phyloP scores from a whole-genome alignment of 2,888 invertebrate genomes.

The Therioaphis trifolii region DNA sequence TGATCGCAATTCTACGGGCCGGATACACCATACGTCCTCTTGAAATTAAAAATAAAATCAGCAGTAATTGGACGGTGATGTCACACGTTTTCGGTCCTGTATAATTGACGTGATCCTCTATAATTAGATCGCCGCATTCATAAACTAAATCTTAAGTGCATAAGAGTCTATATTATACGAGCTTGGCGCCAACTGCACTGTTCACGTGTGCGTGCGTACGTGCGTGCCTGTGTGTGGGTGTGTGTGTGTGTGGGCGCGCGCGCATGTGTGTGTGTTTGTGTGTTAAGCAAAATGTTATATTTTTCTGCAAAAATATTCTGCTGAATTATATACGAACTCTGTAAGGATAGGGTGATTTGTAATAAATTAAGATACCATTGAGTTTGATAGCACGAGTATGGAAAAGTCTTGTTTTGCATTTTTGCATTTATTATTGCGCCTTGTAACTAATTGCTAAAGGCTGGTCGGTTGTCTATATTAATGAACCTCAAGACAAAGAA shows the following conservation, averaged over 20 bases:
- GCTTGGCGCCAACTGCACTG: constrained; percentile 45
- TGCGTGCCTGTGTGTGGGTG: too few species aligned
- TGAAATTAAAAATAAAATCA: constrained; percentile 59
- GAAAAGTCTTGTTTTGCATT: constrained; percentile 15
- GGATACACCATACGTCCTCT: neutral
- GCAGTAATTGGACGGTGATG: constrained; percentile 56
- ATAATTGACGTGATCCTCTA: constrained; percentile 50
- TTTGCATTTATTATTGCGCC: neutral
- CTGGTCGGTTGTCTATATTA: constrained; percentile 21
- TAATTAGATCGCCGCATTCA: constrained; percentile 53
- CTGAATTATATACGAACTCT: too few species aligned
- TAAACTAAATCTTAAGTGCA: neutral
- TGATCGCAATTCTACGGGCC: neutral
- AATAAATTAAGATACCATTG: too few species aligned
- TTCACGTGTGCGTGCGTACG: too few species aligned
- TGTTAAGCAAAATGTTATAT: constrained; percentile 20
- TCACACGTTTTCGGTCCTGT: constrained; percentile 44
- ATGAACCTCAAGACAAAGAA: constrained; percentile 25
- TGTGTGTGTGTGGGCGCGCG: too few species aligned
- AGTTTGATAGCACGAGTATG: neutral
- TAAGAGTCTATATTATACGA: constrained; percentile 37
- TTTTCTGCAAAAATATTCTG: neutral
- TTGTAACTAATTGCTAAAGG: constrained; percentile 35
- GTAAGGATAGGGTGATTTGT: too few species aligned
- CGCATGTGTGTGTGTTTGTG: constrained; percentile 32